A percentile compares a stretch with the other conserved stretches of the same genome.
These are phyloP conservation scores for Tenthredo livida DNA, from an alignment of 2,888 invertebrate genomes.

Conservation along the genomic window DNA sequence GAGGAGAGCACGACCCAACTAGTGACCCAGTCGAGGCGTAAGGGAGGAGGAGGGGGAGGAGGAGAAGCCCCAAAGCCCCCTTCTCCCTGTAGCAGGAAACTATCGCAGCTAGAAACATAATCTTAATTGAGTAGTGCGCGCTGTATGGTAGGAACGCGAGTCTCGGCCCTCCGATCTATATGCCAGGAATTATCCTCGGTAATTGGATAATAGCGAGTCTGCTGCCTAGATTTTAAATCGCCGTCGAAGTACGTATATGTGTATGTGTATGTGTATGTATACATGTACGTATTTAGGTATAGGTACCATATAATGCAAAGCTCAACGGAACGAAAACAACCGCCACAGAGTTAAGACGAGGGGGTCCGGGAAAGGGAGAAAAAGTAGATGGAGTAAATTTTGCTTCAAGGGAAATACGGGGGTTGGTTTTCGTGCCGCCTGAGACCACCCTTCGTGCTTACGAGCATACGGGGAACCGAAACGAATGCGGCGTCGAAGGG, in stretches of 20 bases:
- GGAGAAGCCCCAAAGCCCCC: slow-evolving; percentile 33
- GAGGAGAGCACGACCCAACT: neutral
- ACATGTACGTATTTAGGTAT: neutral
- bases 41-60: neutral
- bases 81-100: slow-evolving; percentile 46
- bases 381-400: slow-evolving; percentile 57
- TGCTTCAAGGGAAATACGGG: slow-evolving; percentile 62
- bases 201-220: slow-evolving; percentile 47
- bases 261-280: neutral
- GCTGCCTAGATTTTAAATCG: slow-evolving; percentile 38
- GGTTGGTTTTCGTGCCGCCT: slow-evolving; percentile 65
- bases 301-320: neutral
- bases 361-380: slow-evolving; percentile 46
- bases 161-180: slow-evolving; percentile 22
- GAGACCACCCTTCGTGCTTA: slow-evolving; percentile 62
- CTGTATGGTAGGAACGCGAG: slow-evolving; percentile 13
- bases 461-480: slow-evolving; percentile 63
- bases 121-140: slow-evolving; percentile 48
- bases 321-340: slow-evolving; percentile 25
- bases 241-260: neutral
- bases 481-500: slow-evolving; percentile 63
- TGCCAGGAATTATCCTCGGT: slow-evolving; percentile 39
- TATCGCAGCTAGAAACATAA: slow-evolving; percentile 48
- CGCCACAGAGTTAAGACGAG: slow-evolving; percentile 23
- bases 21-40: slow-evolving; percentile 7